Evolutionary conservation across 2,113 vertebrate genomes (phyloP), one percentile per base, ranked within the genome.

Genomic region (Pelodiscus sinensis): DNA sequence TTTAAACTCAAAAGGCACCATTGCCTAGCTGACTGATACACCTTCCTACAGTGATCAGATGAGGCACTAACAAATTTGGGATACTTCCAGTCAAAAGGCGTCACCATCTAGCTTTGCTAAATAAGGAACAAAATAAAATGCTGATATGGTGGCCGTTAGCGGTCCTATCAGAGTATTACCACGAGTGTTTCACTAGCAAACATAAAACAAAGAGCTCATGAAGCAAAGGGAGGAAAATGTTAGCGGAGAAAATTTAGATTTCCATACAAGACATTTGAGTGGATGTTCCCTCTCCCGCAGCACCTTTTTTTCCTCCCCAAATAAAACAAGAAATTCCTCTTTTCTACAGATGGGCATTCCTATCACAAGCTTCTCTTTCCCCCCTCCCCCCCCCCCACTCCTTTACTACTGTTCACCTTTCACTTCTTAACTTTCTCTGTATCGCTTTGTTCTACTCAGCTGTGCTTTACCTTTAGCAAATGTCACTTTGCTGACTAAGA

Each of bases 1-100:
- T 90, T 88, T 24, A 90, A 86, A 44, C 58, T 62, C 50, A 71
- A 82, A 79, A 79, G 22, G 56, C 27, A 84, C 54, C 83, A 56
- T 50, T 73, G 21, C 52, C 60, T 77, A 90, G 81, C 73, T 29
- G 82, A 60, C 31, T 84, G 82, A 95, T 31, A 71, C 91, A 65
- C 54, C 77, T 60, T 60, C 58, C 58, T 60, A 60, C 58, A 60
- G 24, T 25, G 25, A 60, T 62, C 5, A 29, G 5, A 12, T 25
- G 27, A 62, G 58, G 58, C 58, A 62, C 58, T 62, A 12, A 62
- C 58, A n/a, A 55, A 29, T n/a, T n/a, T 44, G 1, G 1, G 35
- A 2, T 25, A 73, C 29, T 86, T 92, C 4, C 78, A 86, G n/a
- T 29, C 50, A 84, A 86, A 54, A 31, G 84, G 60, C 57, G 84